Evolutionary conservation across 1,140 invertebrate species (phyloP).

Genomic region (Aphis craccivora): DNA sequence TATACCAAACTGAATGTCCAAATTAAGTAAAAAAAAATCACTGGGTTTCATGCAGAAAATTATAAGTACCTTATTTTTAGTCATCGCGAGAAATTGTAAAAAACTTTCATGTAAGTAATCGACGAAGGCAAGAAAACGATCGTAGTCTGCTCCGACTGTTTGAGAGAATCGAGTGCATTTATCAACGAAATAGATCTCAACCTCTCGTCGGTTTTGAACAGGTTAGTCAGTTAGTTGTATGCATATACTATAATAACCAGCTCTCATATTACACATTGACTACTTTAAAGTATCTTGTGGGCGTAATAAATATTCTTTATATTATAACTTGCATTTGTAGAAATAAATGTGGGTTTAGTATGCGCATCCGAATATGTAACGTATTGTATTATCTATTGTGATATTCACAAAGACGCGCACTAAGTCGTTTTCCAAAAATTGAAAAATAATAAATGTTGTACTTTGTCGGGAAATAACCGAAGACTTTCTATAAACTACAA

Average conservation of each 20-base stretch:
- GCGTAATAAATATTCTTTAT: neutral
- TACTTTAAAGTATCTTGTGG: neutral
- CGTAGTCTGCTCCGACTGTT: neutral
- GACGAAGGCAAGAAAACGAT: neutral
- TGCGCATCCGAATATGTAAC: neutral
- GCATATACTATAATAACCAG: neutral
- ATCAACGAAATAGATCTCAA: neutral
- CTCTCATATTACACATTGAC: neutral
- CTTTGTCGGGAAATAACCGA: no score
- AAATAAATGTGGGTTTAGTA: neutral
- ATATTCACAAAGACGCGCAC: neutral
- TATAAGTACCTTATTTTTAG: neutral
- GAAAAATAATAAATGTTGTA: neutral
- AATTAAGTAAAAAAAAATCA: neutral
- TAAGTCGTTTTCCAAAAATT: neutral
- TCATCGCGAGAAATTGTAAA: neutral
- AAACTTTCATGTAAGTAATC: neutral
- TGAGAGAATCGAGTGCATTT: neutral
- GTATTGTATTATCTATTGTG: neutral
- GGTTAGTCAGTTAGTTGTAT: neutral
- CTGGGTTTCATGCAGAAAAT: neutral
- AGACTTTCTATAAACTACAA: neutral
- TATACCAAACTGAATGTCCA: fast-evolving
- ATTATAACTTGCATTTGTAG: no score
- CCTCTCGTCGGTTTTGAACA: neutral